A percentile compares a stretch with the other conserved stretches of the same genome.
Evolutionary conservation across 2,797 vertebrate genomes (phyloP).

Genomic region (Neosalanx taihuensis): DNA sequence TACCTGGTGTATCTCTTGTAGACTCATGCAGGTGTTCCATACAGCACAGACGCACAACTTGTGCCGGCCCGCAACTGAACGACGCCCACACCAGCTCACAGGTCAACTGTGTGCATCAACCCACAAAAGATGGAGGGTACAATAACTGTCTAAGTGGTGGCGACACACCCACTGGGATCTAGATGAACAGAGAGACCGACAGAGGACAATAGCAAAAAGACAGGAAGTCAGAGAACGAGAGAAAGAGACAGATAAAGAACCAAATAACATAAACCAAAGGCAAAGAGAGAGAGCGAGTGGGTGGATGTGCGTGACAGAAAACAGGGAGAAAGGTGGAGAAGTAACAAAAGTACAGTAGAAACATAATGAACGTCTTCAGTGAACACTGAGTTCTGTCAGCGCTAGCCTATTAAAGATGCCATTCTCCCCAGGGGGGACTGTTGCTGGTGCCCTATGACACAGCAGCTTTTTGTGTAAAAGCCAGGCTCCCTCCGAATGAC

Average conservation of each 20-base stretch:
- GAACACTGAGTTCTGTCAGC: constrained; percentile 14
- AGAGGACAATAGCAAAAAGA: not conserved
- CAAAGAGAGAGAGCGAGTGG: not conserved
- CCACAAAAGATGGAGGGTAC: constrained; percentile 14
- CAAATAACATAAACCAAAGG: not conserved
- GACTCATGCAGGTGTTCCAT: not conserved
- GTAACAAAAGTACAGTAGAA: not conserved
- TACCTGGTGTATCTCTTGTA: not conserved
- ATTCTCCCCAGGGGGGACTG: constrained; percentile 56
- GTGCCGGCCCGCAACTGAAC: not conserved
- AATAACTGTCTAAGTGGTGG: constrained; percentile 22
- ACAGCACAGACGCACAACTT: not conserved
- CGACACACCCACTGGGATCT: constrained; percentile 44
- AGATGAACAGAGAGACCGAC: not conserved
- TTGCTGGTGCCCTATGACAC: constrained; percentile 45
- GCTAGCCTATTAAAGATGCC: constrained; percentile 55
- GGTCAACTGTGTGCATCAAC: not conserved
- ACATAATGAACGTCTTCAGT: constrained; percentile 22
- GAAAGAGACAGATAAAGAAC: constrained; percentile 6
- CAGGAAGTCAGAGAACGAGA: not conserved
- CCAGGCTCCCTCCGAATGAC: constrained; percentile 28
- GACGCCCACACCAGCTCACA: not conserved
- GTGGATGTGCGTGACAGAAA: not conserved
- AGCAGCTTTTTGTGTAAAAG: constrained; percentile 48
- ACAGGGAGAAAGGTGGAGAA: not conserved